Conservation (phyloP, 2,797 vertebrate genomes). For the Ceyx erithaca region DNA sequence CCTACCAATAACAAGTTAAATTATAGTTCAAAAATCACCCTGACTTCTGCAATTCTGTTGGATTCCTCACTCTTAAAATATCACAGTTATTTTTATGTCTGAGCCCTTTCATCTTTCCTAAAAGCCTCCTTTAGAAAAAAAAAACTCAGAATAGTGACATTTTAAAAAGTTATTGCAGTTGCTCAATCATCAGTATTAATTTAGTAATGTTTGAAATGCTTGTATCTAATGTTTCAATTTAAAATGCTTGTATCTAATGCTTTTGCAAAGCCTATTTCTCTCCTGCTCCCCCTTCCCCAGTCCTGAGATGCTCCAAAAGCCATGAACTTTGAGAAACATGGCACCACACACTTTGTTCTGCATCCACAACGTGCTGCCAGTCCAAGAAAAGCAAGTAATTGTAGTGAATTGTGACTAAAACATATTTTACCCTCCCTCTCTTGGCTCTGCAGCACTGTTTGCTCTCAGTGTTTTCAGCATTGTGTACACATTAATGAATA, state of each 20-base stretch:
- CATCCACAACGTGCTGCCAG: background rate
- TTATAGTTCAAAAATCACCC: background rate
- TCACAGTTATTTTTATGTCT: background rate
- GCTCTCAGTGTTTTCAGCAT: background rate
- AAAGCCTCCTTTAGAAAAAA: background rate
- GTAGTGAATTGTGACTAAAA: background rate
- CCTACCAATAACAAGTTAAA: background rate
- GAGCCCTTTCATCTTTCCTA: background rate
- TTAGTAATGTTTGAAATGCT: background rate
- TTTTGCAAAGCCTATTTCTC: background rate
- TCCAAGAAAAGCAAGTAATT: background rate
- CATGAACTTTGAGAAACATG: background rate
- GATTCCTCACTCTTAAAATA: background rate
- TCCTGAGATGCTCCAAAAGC: background rate
- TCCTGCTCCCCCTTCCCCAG: background rate
- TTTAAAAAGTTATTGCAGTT: background rate
- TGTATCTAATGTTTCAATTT: background rate
- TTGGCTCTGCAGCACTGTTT: background rate
- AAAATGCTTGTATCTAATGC: background rate
- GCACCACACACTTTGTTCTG: background rate
- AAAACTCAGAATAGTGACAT: background rate
- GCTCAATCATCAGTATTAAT: background rate
- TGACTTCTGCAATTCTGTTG: background rate
- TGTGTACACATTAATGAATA: background rate
- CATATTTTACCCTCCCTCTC: background rate